Percentiles rank a stretch among this genome's conserved stretches.
Evolutionary conservation across 37 sponge, comb jelly and placozoan genomes (phyloP).

Genomic region (Beroe ovata): DNA sequence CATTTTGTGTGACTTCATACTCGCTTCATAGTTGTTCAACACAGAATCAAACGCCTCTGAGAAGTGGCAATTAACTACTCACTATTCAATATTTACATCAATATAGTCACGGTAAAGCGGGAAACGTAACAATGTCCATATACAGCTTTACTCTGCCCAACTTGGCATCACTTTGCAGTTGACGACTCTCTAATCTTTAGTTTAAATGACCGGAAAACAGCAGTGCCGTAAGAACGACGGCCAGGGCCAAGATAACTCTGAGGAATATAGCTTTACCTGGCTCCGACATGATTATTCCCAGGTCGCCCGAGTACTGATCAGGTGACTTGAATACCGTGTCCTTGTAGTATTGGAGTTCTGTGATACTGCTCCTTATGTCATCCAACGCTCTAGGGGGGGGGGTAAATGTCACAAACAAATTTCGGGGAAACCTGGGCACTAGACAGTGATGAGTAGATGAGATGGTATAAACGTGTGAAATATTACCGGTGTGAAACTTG

Average conservation of each 20-base stretch:
- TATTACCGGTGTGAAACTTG: neutral
- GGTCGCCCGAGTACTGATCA: neutral
- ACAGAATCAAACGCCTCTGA: neutral
- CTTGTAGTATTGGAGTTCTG: constrained; percentile 76
- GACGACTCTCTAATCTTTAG: too few species aligned
- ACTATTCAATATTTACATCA: too few species aligned
- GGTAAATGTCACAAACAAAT: neutral
- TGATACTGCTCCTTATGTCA: constrained; percentile 79
- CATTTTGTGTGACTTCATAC: neutral
- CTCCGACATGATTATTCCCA: neutral
- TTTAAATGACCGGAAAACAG: neutral
- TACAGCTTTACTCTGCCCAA: too few species aligned
- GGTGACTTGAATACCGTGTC: constrained; percentile 71
- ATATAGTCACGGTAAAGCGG: too few species aligned
- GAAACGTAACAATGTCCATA: too few species aligned
- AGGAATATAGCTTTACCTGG: neutral
- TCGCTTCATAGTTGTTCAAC: neutral
- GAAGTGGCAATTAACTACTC: too few species aligned
- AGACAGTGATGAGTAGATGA: too few species aligned
- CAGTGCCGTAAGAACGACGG: neutral
- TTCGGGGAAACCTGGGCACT: too few species aligned
- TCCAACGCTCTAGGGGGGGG: constrained; percentile 77
- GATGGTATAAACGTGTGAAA: neutral
- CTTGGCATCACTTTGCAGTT: too few species aligned
- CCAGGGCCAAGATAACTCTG: neutral